Evolutionary conservation across 2,113 vertebrate genomes (phyloP), one percentile per base, ranked within the genome.

Genomic region (Bufo bufo): DNA sequence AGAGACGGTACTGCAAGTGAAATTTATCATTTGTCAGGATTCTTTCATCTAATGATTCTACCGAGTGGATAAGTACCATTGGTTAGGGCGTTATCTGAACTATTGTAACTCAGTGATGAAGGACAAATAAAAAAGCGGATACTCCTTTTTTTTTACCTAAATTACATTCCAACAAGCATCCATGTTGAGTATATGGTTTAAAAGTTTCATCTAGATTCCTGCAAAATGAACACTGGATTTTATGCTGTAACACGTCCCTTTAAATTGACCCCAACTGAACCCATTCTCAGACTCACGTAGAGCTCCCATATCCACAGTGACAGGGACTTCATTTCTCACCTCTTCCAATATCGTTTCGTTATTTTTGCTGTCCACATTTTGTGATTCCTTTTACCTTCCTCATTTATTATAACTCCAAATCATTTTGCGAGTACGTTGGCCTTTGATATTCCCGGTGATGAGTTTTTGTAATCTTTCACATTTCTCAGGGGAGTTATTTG

Each of bases 381-480:
- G 79, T 17, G 79, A 63, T 82, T 43, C 58, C 33, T 45, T 43
- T 45, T 82, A 82, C 13, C 79, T 43, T 82, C 77, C 54, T 80
- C 77, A 82, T 82, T 82, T 82, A 77, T 77, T 52, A 82, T 59
- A 59, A 43, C 54, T 61, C 43, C 56, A 45, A 10, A 61, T 82
- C 58, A 63, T 82, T 82, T 20, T 82, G 33, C 79, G 33, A 47
- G 79, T 19, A 19, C 56, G 14, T 47, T 82, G 79, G 79, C 79
- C 79, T 82, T 82, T 82, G 79, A 82, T 82, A 63, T 82, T 82
- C 58, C 23, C 7, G 10, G 54, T 82, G 56, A 82, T 82, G 79
- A 82, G 79, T 63, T 82, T 82, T 82, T 63, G 58, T 82, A 82
- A 61, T 82, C 79, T 82, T 63, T 63, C 79, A 63, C 58, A 82